Evolutionary conservation across 2,888 invertebrate species (phyloP).

Genomic region (Uropetala carovei): DNA sequence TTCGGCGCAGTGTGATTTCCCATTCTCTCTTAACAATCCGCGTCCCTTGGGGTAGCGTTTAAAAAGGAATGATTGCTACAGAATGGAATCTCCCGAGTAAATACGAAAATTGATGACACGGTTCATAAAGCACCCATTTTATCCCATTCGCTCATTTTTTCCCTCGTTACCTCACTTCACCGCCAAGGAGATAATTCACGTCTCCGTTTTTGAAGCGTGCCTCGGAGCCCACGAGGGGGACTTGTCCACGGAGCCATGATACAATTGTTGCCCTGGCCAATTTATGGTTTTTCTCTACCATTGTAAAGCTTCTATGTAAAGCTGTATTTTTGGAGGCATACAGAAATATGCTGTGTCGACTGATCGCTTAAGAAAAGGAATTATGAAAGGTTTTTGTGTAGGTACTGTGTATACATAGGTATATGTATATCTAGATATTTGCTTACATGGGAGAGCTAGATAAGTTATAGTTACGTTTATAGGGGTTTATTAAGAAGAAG

Average conservation of each 20-base stretch:
- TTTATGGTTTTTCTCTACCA: not conserved
- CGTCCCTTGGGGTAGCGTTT: not conserved
- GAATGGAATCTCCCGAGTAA: conserved; percentile 20
- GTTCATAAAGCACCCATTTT: conserved; percentile 15
- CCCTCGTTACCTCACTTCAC: not conserved
- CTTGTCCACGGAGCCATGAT: not conserved
- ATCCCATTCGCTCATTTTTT: not conserved
- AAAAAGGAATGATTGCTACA: not conserved
- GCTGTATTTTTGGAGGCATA: not conserved
- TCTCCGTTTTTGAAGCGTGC: conserved; percentile 14
- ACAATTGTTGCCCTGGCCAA: not conserved
- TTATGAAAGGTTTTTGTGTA: no score
- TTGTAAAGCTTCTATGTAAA: not conserved
- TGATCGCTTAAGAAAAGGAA: no score
- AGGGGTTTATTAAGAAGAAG: no score
- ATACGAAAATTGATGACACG: conserved; percentile 24
- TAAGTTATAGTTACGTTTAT: no score
- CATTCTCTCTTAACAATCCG: not conserved
- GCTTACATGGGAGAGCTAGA: no score
- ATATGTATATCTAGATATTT: no score
- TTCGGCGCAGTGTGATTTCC: not conserved
- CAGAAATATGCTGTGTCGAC: no score
- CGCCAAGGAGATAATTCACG: not conserved
- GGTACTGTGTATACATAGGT: no score
- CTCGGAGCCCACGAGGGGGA: not conserved